Evolutionary conservation across 2,888 invertebrate genomes (phyloP).

Genomic region (Eumerus sabulonum): DNA sequence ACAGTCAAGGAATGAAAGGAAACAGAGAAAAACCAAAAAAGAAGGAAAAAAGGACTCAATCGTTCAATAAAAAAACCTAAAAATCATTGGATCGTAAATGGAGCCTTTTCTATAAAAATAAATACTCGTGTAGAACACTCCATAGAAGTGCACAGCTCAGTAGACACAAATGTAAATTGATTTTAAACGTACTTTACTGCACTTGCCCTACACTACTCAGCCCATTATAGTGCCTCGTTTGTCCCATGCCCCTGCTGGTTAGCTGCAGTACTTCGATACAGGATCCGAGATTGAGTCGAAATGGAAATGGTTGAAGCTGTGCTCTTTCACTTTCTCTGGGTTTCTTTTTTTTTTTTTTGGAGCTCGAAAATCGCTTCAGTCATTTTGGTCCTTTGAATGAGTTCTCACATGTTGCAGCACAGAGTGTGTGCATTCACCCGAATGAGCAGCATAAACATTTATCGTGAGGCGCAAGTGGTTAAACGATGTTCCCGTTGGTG

Average conservation of each 20-base stretch:
- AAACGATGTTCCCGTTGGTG: conserved; percentile 5
- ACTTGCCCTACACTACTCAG: conserved; percentile 13
- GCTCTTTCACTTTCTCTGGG: too few species aligned
- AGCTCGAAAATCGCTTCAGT: conserved; percentile 24
- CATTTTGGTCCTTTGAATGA: conserved; percentile 58
- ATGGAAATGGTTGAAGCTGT: too few species aligned
- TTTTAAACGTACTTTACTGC: conserved; percentile 60
- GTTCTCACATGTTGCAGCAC: conserved; percentile 54
- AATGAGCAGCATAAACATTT: conserved; percentile 16
- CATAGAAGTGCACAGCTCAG: conserved; percentile 56
- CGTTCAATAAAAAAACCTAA: too few species aligned
- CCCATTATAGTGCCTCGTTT: background rate
- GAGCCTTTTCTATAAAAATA: conserved; percentile 28
- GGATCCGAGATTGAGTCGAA: too few species aligned
- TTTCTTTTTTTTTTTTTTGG: conserved; percentile 20
- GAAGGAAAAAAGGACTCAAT: too few species aligned
- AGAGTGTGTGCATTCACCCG: conserved; percentile 43
- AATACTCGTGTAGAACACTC: conserved; percentile 55
- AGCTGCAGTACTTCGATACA: background rate
- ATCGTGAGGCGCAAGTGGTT: conserved; percentile 17
- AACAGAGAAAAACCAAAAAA: too few species aligned
- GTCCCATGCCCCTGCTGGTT: background rate
- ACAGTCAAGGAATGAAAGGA: too few species aligned
- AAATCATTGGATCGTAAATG: too few species aligned
- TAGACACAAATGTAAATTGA: conserved; percentile 65